These are phyloP conservation scores for Siphonodentalium dalli DNA, from an alignment of 2,888 invertebrate genomes.

Conservation along the genomic window DNA sequence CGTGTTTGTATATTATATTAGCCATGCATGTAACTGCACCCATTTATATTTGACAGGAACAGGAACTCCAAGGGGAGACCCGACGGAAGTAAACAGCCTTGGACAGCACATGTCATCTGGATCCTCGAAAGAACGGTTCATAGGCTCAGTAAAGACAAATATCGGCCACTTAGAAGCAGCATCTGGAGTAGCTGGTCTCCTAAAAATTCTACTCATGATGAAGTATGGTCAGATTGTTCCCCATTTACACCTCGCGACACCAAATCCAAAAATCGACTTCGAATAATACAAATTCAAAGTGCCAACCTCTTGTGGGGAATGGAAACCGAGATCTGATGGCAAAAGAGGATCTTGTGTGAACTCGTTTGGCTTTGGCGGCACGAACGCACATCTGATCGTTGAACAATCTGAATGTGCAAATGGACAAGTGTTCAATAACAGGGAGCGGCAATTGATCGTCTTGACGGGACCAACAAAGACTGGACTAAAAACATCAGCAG, in stretches of 20 bases:
- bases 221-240: conserved; percentile 35
- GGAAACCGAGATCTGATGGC: conserved; percentile 12
- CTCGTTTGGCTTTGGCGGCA: conserved; percentile 44
- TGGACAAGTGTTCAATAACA: not conserved
- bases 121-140: not conserved
- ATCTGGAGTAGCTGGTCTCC: conserved; percentile 39
- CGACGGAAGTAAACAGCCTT: conserved; percentile 34
- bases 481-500: conserved; percentile 4
- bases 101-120: conserved; percentile 3
- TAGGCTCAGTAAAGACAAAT: conserved; percentile 46
- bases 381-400: conserved; percentile 36
- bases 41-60: conserved; percentile 32
- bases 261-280: conserved; percentile 22
- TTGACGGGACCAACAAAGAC: not conserved
- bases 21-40: no score
- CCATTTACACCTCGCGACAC: conserved; percentile 28
- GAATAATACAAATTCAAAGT: conserved; percentile 10
- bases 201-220: conserved; percentile 44
- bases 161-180: conserved; percentile 42
- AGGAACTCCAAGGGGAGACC: conserved; percentile 43
- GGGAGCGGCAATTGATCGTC: not conserved
- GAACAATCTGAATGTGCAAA: not conserved
- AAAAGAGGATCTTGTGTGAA: conserved; percentile 29
- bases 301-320: conserved; percentile 8
- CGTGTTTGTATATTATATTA: no score